Base-by-base conservation (phyloP, 2,888 invertebrate genomes). In the Synanthedon andrenaeformis region DNA sequence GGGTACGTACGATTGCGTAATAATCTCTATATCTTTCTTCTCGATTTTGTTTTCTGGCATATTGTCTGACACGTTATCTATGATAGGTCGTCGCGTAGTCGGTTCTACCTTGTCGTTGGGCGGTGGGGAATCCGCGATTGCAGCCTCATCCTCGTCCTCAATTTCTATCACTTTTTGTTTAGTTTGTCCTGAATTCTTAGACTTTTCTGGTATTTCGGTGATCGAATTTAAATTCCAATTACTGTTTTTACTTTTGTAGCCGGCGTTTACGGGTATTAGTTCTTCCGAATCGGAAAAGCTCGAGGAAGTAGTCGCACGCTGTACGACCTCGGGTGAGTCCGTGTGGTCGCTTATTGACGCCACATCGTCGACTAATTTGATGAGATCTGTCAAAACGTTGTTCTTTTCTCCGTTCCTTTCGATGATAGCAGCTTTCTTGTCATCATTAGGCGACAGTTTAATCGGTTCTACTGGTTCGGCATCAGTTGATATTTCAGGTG, bases 161-260 rank as follows among this genome's bases (percentile, higher is more conserved):
- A 87, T 83, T 62, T 87, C 86, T 0, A 82, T 67, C 0, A 79
- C 62, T 57, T 74, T 80, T 51, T 76, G 78, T 57, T 83, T 83
- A 51, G 58, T 74, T 2, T 60, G 57, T 8, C 59, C 58, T 35
- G 64, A 60, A 54, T 68, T 70, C 64, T 82, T 86, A 55, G 58
- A 76, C 62, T 86, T 86, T 1, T 70, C 59, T 4, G 84, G 81
- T 42, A 78, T 60, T 61, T 87, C 86, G 0, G 86, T 86, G 13
- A 87, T 86, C 0, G 85, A 85, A 55, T 87, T 87, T 8, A 79
- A 65, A 57, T 86, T 86, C 62, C 77, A 76, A 53, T 84, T 85
- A 53, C 69, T 86, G 56, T 86, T 85, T 68, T 86, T 86, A 53
- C 86, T 86, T 55, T 86, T 87, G 57, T 87, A 85, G 1, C 81